phyloP scores from a whole-genome alignment of 1,140 invertebrate genomes.

The Drosophila azteca region DNA sequence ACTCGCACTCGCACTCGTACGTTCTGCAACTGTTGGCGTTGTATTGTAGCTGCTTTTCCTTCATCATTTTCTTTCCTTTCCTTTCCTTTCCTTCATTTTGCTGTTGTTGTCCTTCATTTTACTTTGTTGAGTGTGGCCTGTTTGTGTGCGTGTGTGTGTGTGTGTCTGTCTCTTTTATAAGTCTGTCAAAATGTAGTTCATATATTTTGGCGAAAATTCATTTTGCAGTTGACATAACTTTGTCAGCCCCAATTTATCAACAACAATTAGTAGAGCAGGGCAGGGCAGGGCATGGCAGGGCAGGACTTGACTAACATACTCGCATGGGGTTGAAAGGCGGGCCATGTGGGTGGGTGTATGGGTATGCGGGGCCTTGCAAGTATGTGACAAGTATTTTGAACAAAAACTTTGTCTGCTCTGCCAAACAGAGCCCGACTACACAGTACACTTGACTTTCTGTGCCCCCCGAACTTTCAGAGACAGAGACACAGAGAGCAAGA shows the following conservation, averaged over 20 bases:
- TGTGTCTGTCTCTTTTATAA: conserved; percentile 69
- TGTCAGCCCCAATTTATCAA: conserved; percentile 80
- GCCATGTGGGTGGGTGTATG: conserved; percentile 7
- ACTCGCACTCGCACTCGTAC: background rate
- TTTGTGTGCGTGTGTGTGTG: conserved; percentile 22
- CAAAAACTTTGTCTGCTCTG: conserved; percentile 75
- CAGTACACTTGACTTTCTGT: conserved; percentile 52
- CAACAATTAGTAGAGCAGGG: conserved; percentile 79
- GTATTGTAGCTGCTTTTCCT: conserved; percentile 42
- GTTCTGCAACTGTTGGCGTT: background rate
- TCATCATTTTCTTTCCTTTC: conserved; percentile 30
- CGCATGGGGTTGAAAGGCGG: conserved; percentile 9
- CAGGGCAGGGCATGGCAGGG: conserved; percentile 4
- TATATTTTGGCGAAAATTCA: conserved; percentile 81
- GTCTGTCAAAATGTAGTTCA: conserved; percentile 80
- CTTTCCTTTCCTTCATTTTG: conserved; percentile 47
- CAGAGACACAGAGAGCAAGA: background rate
- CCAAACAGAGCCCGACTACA: conserved; percentile 42
- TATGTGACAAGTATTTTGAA: conserved; percentile 79
- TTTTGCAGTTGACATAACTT: conserved; percentile 82
- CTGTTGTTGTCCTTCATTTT: conserved; percentile 45
- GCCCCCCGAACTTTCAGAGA: conserved; percentile 34
- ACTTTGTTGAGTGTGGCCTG: conserved; percentile 46
- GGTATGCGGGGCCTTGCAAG: conserved; percentile 61
- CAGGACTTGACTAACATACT: conserved; percentile 38